Conservation (phyloP, 2,797 vertebrate species). For the Catostomus latipinnis region DNA sequence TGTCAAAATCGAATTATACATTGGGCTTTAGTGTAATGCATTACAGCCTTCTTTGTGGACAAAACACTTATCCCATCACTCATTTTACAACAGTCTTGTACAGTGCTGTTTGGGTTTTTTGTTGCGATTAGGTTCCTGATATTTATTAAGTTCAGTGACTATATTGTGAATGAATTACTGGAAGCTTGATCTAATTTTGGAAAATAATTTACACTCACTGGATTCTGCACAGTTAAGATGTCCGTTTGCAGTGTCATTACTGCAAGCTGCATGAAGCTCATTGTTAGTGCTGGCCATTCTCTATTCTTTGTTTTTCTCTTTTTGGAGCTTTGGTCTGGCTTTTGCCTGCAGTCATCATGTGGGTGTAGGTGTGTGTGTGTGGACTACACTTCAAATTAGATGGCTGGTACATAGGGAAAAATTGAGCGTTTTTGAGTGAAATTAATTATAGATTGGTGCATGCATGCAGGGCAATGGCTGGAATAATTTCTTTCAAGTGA, state of each 20-base stretch:
- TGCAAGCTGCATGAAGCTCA: slow-evolving; percentile 26
- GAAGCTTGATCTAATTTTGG: slow-evolving; percentile 32
- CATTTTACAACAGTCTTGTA: not conserved
- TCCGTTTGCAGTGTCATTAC: slow-evolving; percentile 38
- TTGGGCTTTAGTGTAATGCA: too few species aligned
- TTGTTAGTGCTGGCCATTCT: slow-evolving; percentile 34
- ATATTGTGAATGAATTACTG: slow-evolving; percentile 53
- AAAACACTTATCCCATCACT: too few species aligned
- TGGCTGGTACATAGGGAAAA: slow-evolving; percentile 67
- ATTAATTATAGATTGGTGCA: slow-evolving; percentile 76
- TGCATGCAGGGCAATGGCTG: slow-evolving; percentile 64
- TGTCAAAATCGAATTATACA: too few species aligned
- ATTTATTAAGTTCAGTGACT: slow-evolving; percentile 48
- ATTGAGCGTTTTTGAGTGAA: slow-evolving; percentile 68
- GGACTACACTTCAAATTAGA: slow-evolving; percentile 68
- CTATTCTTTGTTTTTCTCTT: slow-evolving; percentile 35
- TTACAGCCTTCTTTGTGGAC: not conserved
- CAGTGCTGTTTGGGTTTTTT: slow-evolving; percentile 43
- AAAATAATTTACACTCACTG: too few species aligned
- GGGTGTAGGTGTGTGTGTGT: slow-evolving; percentile 47
- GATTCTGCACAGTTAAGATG: slow-evolving; percentile 42
- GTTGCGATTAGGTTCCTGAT: slow-evolving; percentile 40
- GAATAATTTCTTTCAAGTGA: slow-evolving; percentile 77
- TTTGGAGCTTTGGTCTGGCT: slow-evolving; percentile 31
- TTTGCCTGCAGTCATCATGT: slow-evolving; percentile 52